Evolutionary conservation across 2,888 invertebrate species (phyloP), one percentile per base, ranked within the genome.

Genomic region (Sericinus montela): DNA sequence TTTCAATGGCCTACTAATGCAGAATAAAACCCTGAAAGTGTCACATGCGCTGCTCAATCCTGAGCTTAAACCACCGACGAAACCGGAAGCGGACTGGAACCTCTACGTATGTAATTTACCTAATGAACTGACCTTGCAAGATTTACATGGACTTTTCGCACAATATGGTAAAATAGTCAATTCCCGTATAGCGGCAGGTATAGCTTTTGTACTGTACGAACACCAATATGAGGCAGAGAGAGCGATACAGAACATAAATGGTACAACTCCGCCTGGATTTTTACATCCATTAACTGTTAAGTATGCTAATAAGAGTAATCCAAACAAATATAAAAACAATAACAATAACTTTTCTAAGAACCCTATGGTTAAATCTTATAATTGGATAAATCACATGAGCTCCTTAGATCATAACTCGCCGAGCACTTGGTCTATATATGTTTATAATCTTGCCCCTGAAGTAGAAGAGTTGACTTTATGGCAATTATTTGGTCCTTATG

Each of bases 231-330:
- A 89, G 69, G 89, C 88, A 43, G 89, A 89, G 61, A 72, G 87
- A 65, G 90, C 90, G 54, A 87, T 89, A 55, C 86, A 86, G 65
- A 87, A 75, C 63, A 77, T 88, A 53, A 86, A 88, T 76, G 88
- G 76, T 54, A 70, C 82, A 53, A 87, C 86, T 55, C 90, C 90
- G 32, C 87, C 89, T 54, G 89, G 89, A 60, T 89, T 89, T 79
- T 61, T 89, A 75, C 88, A 89, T 67, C 89, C 89, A 49, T 73
- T 90, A 75, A 89, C 89, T 72, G 90, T 90, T 80, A 90, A 89
- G 86, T 90, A 87, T 72, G 90, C 90, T 68, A 89, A 90, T 82
- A 89, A 90, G 78, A 86, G 89, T 80, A 89, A 89, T 69, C 88
- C 88, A 70, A 66, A 85, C 72, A 88, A 85, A 74, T 74, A 83